phyloP scores from a whole-genome alignment of 2,113 vertebrate genomes.

The Crotophaga sulcirostris region DNA sequence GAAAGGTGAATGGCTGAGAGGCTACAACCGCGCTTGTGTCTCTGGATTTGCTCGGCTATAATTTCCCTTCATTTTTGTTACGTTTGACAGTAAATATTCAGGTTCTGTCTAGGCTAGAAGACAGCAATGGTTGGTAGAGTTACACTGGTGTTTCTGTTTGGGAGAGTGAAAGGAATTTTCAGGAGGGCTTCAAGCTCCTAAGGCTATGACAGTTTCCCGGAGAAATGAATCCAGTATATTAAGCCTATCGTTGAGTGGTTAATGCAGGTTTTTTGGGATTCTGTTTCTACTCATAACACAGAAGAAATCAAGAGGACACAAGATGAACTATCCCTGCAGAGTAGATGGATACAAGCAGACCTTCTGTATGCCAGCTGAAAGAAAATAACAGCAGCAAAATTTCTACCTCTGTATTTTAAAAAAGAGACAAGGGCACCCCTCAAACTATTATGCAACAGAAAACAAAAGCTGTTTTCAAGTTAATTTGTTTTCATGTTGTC shows the following conservation, averaged over 20 bases:
- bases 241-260: not conserved
- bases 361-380: not conserved
- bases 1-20: not conserved
- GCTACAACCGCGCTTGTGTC: not conserved
- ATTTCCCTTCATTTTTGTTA: not conserved
- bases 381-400: not conserved
- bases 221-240: not conserved
- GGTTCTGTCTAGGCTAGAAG: not conserved
- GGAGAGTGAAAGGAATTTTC: not conserved
- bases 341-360: not conserved
- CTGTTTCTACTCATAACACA: not conserved
- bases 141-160: not conserved
- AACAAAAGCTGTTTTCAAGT: not conserved
- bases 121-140: not conserved
- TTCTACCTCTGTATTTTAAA: not conserved
- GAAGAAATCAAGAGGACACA: not conserved
- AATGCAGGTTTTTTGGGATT: not conserved
- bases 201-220: not conserved
- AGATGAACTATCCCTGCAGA: not conserved
- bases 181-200: not conserved
- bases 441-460: not conserved
- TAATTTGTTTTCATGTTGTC: not conserved
- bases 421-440: not conserved
- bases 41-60: not conserved
- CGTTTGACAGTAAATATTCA: not conserved